Evolutionary conservation across 2,113 vertebrate genomes (phyloP), one percentile per base, ranked within the genome.

Genomic region (Austrofundulus limnaeus): DNA sequence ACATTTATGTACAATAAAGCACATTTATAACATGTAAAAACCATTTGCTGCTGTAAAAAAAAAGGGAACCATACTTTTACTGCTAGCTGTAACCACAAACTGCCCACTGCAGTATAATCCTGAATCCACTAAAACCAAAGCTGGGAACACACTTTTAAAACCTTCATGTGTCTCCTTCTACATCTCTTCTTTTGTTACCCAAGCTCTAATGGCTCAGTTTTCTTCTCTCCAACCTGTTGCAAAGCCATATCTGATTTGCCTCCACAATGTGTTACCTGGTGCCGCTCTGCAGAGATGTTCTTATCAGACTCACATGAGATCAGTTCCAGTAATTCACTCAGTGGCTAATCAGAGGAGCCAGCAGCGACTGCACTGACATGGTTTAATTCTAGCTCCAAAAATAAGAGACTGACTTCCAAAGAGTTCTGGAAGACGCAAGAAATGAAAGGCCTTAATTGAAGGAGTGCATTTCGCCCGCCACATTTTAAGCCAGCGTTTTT

Each of bases 281-380:
- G 5, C n/a, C 14, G 46, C 24, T 80, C 7, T 37, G 53, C 52
- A 11, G 46, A 43, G 31, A 46, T 20, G 39, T 49, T 57, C 63
- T 84, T 67, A 68, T 70, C 49, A 4, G 52, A 38, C 65, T 70
- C 80, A 71, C 60, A 56, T 75, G 81, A 79, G 59, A 75, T 68
- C 64, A 63, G 34, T 84, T 85, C 61, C 62, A 56, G 70, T 63
- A 71, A 85, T 75, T 77, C 76, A 71, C 24, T 67, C 67, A 24
- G 1, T 21, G n/a, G 38, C 45, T 65, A 72, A 84, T 84, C 80
- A 38, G 70, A 15, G 38, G 48, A 64, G 63, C 51, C 77, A 70
- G 62, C 63, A 81, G 67, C 34, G 59, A 55, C 53, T 23, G 24
- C 54, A 25, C 52, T 39, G 28, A 19, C n/a, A 17, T 37, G 31